These are phyloP conservation scores for Stichodactyla mertensii DNA, from an alignment of 64 coral and sea anemone genomes.

Conservation along the genomic window DNA sequence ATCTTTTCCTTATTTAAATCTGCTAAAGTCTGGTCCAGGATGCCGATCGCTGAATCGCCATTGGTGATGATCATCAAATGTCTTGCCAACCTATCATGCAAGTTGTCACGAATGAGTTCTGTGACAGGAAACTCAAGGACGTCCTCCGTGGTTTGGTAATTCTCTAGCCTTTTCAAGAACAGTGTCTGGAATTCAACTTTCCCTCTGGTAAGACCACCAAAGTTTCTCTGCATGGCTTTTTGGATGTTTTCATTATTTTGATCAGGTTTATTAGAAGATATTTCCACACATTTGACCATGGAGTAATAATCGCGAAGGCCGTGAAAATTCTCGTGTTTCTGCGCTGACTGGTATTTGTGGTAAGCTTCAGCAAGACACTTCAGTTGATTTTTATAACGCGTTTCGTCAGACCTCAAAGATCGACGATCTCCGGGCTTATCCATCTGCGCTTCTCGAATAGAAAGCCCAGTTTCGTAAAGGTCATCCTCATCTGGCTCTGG, in stretches of 20 bases:
- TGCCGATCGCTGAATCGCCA: constrained; percentile 96
- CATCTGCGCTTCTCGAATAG: constrained; percentile 16
- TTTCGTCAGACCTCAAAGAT: not conserved
- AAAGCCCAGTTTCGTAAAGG: constrained; percentile 65
- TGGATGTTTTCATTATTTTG: constrained; percentile 34
- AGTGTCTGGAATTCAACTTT: constrained; percentile 30
- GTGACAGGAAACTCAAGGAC: constrained; percentile 48
- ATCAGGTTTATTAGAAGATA: not conserved
- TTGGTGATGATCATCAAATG: constrained; percentile 95
- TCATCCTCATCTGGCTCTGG: constrained; percentile 58
- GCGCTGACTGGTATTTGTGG: constrained; percentile 60
- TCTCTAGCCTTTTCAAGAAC: constrained; percentile 42
- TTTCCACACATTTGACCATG: constrained; percentile 64
- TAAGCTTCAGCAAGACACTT: constrained; percentile 77
- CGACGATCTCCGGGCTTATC: not conserved
- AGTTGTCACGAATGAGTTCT: constrained; percentile 77
- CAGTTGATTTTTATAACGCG: constrained; percentile 23
- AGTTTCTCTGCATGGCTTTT: constrained; percentile 77
- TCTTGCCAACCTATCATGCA: constrained; percentile 71
- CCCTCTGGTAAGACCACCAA: constrained; percentile 65
- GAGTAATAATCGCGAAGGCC: constrained; percentile 92
- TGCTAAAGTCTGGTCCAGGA: constrained; percentile 60
- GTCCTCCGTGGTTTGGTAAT: constrained; percentile 8
- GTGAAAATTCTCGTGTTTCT: constrained; percentile 74
- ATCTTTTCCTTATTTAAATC: constrained; percentile 74